Conservation (phyloP, 2,797 vertebrate genomes). For the Calcarius lapponicus region DNA sequence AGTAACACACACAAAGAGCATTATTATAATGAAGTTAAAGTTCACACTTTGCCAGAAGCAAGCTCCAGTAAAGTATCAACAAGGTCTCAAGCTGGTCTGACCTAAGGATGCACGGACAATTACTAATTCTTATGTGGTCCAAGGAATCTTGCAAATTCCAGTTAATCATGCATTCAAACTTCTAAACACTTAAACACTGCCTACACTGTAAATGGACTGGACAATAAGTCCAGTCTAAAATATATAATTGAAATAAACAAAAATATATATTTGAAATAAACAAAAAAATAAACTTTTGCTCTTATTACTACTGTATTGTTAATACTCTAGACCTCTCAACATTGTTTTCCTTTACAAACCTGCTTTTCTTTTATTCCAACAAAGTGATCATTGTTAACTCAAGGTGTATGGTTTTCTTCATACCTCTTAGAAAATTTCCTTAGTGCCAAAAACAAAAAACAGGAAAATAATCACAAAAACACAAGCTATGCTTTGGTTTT, state of each 20-base stretch:
- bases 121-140: neutral
- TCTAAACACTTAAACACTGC: neutral
- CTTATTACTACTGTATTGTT: neutral
- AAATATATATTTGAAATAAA: neutral
- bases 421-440: neutral
- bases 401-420: neutral
- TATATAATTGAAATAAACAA: neutral
- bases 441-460: neutral
- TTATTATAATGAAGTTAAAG: neutral
- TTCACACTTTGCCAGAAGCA: neutral
- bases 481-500: neutral
- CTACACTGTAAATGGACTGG: neutral
- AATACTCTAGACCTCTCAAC: neutral
- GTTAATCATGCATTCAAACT: neutral
- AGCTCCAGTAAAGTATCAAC: neutral
- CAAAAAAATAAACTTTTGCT: neutral
- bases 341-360: neutral
- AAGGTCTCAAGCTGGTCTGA: neutral
- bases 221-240: neutral
- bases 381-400: neutral
- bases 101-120: neutral
- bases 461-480: neutral
- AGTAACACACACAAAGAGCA: neutral
- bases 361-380: neutral
- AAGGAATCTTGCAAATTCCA: neutral